Percentiles rank a stretch among this genome's conserved stretches.
These are phyloP conservation scores for Villa cingulata DNA, from an alignment of 2,888 invertebrate species.

Conservation along the genomic window DNA sequence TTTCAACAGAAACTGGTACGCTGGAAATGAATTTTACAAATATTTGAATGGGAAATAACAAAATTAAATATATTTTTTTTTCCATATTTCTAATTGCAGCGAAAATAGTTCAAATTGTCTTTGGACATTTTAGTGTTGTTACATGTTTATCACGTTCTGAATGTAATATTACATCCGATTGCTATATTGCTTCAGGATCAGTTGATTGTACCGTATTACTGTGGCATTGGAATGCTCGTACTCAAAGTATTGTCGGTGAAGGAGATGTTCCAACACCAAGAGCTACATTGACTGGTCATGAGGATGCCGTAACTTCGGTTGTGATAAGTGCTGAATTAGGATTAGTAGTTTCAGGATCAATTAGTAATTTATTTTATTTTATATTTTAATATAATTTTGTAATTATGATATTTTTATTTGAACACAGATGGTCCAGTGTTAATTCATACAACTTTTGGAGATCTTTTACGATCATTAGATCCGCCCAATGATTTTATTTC, in stretches of 20 bases:
- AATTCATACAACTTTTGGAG: constrained; percentile 96
- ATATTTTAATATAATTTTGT: neutral
- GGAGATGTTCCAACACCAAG: constrained; percentile 90
- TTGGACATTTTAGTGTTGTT: constrained; percentile 97
- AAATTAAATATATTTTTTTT: neutral
- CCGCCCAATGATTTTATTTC: constrained; percentile 60
- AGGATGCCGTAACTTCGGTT: constrained; percentile 87
- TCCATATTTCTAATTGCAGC: constrained; percentile 42
- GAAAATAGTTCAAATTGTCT: constrained; percentile 95
- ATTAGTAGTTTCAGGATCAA: constrained; percentile 88
- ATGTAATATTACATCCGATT: constrained; percentile 97
- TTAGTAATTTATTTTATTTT: constrained; percentile 36
- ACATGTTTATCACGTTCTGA: constrained; percentile 95
- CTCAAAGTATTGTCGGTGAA: constrained; percentile 94
- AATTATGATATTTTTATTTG: constrained; percentile 1
- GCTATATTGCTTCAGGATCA: constrained; percentile 95
- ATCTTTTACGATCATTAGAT: constrained; percentile 80
- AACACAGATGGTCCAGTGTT: constrained; percentile 81
- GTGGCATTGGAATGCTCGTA: constrained; percentile 98
- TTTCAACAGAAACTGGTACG: constrained; percentile 93
- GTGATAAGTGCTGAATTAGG: constrained; percentile 97
- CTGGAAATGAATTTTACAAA: neutral
- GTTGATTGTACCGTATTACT: constrained; percentile 95
- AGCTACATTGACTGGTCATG: constrained; percentile 94
- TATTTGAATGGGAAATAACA: too few species aligned